A percentile compares a stretch with the other conserved stretches of the same genome.
phyloP scores from a whole-genome alignment of 35 echinoderm and acorn worm species.

The Apostichopus californicus region DNA sequence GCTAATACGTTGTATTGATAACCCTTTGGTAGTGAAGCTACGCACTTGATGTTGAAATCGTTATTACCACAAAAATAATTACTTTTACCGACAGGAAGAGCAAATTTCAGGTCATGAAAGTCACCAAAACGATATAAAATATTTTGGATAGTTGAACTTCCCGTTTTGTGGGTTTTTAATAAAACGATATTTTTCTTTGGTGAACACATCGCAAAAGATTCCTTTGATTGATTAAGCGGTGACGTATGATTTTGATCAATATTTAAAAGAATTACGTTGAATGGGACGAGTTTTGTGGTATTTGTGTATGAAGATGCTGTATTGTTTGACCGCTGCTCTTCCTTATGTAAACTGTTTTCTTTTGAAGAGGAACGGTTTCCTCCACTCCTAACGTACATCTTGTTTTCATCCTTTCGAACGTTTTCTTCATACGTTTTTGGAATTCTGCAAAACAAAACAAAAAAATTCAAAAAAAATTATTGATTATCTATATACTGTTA shows the following conservation, averaged over 20 bases:
- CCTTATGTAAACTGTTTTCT: too few species aligned
- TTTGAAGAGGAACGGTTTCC: background rate
- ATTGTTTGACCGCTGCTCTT: too few species aligned
- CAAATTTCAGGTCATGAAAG: constrained; percentile 47
- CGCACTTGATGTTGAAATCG: background rate
- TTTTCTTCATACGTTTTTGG: too few species aligned
- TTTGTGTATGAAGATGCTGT: background rate
- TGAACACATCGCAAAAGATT: background rate
- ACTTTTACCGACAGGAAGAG: background rate
- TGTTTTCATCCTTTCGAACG: background rate
- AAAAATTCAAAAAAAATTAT: too few species aligned
- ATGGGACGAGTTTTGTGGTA: background rate
- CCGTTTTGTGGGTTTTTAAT: constrained; percentile 54
- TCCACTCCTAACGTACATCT: background rate
- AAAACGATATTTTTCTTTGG: constrained; percentile 57
- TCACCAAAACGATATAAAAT: constrained; percentile 45
- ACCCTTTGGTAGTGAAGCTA: background rate
- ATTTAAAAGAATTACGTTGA: background rate
- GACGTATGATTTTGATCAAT: background rate
- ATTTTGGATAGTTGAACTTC: constrained; percentile 63
- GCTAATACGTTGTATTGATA: constrained; percentile 35
- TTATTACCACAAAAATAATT: constrained; percentile 38
- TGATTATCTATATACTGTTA: too few species aligned
- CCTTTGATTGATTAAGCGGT: background rate
- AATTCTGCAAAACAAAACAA: too few species aligned